Percentiles rank a stretch among this genome's conserved stretches.
Conservation (phyloP, 2,888 invertebrate genomes). For the Luperina nickerlii region DNA sequence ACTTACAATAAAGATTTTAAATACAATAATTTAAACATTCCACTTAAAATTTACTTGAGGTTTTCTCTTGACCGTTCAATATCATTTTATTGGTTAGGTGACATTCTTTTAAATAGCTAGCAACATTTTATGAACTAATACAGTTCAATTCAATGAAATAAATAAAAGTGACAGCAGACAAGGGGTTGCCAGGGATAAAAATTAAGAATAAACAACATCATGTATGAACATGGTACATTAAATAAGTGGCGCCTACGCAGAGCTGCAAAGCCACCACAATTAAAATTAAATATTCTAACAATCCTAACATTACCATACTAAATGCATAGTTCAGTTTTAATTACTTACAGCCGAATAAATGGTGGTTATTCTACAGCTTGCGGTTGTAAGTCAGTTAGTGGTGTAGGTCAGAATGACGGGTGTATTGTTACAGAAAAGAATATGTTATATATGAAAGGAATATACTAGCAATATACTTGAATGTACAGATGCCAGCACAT, state of each 20-base stretch:
- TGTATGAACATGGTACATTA: neutral
- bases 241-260: neutral
- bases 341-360: constrained; percentile 23
- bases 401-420: neutral
- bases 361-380: constrained; percentile 15
- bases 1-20: neutral
- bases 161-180: neutral
- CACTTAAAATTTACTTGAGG: constrained; percentile 15
- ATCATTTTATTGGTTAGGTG: neutral
- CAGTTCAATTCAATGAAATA: neutral
- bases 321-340: constrained; percentile 31
- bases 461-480: too few relatives aligned
- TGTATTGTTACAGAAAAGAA: too few relatives aligned
- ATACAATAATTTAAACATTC: constrained; percentile 32
- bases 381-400: constrained; percentile 4
- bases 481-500: too few relatives aligned
- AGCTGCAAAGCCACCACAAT: constrained; percentile 25
- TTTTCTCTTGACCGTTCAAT: neutral
- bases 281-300: constrained; percentile 19
- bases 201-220: neutral
- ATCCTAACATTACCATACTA: constrained; percentile 38
- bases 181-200: neutral
- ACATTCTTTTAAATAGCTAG: constrained; percentile 6
- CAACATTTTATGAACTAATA: neutral
- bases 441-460: too few relatives aligned